phyloP scores from a whole-genome alignment of 1,140 invertebrate genomes.

The Drosophila pruinosa region DNA sequence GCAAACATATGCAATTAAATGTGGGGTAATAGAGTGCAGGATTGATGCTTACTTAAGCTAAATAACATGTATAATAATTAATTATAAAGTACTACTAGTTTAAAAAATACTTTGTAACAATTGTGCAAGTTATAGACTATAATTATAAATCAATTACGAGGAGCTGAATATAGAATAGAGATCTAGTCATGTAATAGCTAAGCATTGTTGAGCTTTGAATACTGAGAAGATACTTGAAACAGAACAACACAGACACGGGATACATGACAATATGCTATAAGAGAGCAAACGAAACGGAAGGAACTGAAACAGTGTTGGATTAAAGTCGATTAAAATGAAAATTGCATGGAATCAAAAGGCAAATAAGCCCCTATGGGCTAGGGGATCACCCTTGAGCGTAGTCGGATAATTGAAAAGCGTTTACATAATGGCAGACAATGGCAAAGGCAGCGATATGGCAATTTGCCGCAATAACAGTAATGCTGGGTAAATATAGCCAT shows the following conservation, averaged over 20 bases:
- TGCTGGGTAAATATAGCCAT: constrained; percentile 25
- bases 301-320: not conserved
- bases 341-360: constrained; percentile 42
- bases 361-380: constrained; percentile 8
- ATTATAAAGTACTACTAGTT: not conserved
- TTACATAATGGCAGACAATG: constrained; percentile 13
- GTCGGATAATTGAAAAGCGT: constrained; percentile 59
- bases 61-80: too few species aligned
- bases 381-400: constrained; percentile 53
- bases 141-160: not conserved
- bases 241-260: not conserved
- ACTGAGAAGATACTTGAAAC: not conserved
- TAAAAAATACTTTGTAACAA: not conserved
- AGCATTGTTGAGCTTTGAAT: not conserved
- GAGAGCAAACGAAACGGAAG: not conserved
- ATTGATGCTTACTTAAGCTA: not conserved
- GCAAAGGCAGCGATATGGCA: constrained; percentile 23
- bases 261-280: not conserved
- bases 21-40: not conserved
- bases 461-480: constrained; percentile 39
- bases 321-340: constrained; percentile 1
- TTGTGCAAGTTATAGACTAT: not conserved
- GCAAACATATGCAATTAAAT: constrained; percentile 45
- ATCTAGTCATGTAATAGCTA: not conserved
- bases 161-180: not conserved